Evolutionary conservation across 2,113 vertebrate genomes (phyloP).

Genomic region (Periophthalmus modestus): DNA sequence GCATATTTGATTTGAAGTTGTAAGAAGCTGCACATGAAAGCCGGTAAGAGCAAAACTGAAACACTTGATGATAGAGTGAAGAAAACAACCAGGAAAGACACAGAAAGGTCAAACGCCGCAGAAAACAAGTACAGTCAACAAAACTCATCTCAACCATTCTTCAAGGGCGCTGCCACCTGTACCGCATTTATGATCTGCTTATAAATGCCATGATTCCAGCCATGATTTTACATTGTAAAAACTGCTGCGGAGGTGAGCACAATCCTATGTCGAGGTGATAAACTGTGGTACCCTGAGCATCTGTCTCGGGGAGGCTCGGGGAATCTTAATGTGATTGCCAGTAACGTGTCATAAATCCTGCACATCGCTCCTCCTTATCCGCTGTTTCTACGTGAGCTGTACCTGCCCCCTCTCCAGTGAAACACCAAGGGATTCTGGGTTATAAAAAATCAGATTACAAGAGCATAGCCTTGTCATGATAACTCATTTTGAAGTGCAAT

Average conservation of each 20-base stretch:
- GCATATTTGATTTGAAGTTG: neutral
- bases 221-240: constrained; percentile 41
- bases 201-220: constrained; percentile 33
- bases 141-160: neutral
- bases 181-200: constrained; percentile 46
- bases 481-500: no score
- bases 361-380: constrained; percentile 28
- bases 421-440: constrained; percentile 14
- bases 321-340: constrained; percentile 59
- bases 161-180: constrained; percentile 9
- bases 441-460: constrained; percentile 34
- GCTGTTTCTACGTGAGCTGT: neutral
- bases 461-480: constrained; percentile 16
- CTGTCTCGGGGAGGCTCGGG: constrained; percentile 43
- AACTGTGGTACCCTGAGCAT: constrained; percentile 47
- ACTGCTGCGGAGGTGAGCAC: constrained; percentile 15
- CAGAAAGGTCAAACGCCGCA: constrained; percentile 12
- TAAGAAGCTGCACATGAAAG: neutral
- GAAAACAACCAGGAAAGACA: constrained; percentile 18
- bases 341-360: constrained; percentile 66
- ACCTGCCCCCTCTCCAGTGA: constrained; percentile 14
- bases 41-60: constrained; percentile 5
- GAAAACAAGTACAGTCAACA: constrained; percentile 3
- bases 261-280: constrained; percentile 43
- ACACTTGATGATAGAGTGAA: constrained; percentile 3